phyloP scores from a whole-genome alignment of 2,797 vertebrate genomes.

The Masticophis lateralis region DNA sequence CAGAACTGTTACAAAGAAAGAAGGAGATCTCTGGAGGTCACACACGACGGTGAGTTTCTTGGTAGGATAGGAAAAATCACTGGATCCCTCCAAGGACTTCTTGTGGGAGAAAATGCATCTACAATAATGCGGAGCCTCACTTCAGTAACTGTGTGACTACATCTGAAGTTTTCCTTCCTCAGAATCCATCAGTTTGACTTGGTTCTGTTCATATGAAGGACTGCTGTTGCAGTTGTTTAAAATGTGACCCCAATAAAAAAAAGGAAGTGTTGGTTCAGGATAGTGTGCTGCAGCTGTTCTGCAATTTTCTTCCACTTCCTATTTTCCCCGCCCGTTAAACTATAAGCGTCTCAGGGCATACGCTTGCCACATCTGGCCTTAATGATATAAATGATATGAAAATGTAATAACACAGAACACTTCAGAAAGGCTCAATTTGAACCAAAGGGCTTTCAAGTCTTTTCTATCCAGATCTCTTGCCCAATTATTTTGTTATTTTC shows the following conservation, averaged over 20 bases:
- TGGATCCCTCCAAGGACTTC: neutral
- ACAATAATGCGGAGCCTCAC: neutral
- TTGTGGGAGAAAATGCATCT: neutral
- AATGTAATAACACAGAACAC: neutral
- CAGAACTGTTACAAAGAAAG: neutral
- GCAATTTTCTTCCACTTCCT: neutral
- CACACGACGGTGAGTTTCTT: neutral
- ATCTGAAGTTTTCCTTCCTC: neutral
- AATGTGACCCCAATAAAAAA: neutral
- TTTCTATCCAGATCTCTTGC: neutral
- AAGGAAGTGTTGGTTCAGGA: neutral
- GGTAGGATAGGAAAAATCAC: neutral
- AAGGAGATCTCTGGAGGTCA: neutral
- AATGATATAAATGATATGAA: neutral
- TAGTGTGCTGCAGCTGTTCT: neutral
- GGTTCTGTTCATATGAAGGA: neutral
- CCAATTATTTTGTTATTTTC: neutral
- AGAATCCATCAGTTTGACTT: neutral
- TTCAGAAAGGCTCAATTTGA: neutral
- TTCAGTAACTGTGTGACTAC: neutral
- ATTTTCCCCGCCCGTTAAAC: neutral
- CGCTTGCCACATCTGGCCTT: no score
- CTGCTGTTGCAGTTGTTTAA: neutral
- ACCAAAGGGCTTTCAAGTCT: neutral
- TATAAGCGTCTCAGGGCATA: neutral